Evolutionary conservation across 2,888 invertebrate genomes (phyloP), one percentile per base, ranked within the genome.

Genomic region (Folsomia manolachei): DNA sequence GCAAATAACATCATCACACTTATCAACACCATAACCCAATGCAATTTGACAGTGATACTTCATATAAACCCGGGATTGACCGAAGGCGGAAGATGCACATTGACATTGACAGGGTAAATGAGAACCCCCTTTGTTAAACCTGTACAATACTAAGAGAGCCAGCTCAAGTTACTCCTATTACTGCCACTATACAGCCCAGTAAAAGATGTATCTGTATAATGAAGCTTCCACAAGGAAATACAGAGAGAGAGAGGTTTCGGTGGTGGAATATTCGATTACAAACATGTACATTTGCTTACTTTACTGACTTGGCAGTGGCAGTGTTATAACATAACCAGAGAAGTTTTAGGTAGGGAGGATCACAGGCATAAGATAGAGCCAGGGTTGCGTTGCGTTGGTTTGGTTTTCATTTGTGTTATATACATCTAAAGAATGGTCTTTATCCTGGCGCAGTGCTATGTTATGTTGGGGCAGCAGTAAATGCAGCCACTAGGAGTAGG

Each of bases 361-460:
- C 4, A 39, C 7, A 39, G 56, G n/a, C 18, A 51, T 9, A 51
- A 51, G 51, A 18, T 11, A 51, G 51, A 51, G 18, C 51, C n/a
- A n/a, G n/a, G n/a, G n/a, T n/a, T n/a, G n/a, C n/a, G n/a, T n/a
- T n/a, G n/a, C n/a, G n/a, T n/a, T 39, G 56, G 56, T 19, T 21
- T 56, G 56, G 56, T 56, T 56, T n/a, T 56, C 56, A 56, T 56
- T 56, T 56, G 56, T 56, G n/a, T 56, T 56, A 56, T 56, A 56
- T 56, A 7, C 11, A 56, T n/a, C n/a, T n/a, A n/a, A n/a, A n/a
- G 51, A 56, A 56, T 56, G 56, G 56, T 19, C 56, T 56, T 56
- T 56, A 56, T 56, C 56, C 11, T 19, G 4, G 56, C 4, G 39
- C 39, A 39, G 39, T 39, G 39, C 7, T 4, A 39, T 9, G 39